Conservation (phyloP, 1,140 invertebrate genomes). For the Eciton burchellii region DNA sequence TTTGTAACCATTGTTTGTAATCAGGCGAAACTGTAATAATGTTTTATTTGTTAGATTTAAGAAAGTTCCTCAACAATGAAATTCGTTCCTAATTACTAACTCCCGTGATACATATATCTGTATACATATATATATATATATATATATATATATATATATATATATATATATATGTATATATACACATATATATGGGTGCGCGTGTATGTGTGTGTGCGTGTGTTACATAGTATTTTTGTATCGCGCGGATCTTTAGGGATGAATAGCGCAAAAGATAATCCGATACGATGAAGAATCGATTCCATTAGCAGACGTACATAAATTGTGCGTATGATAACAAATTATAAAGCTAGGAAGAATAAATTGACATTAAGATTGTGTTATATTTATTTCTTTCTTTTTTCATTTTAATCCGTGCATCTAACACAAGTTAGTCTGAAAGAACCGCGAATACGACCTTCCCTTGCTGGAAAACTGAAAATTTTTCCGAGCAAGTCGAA, state of each 20-base stretch:
- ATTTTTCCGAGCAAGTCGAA: no score
- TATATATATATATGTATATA: no score
- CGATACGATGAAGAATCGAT: neutral
- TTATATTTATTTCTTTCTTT: neutral
- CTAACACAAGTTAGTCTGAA: neutral
- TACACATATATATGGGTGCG: no score
- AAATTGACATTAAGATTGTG: neutral
- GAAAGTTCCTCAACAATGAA: slow-evolving; percentile 66
- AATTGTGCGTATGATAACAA: slow-evolving; percentile 4
- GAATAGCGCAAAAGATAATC: slow-evolving; percentile 12
- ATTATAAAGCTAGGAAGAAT: neutral
- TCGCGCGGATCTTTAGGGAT: neutral
- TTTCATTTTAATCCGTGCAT: no score
- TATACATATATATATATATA: slow-evolving; percentile 15
- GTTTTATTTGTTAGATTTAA: slow-evolving; percentile 37
- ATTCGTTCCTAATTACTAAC: slow-evolving; percentile 65
- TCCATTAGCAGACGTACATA: neutral
- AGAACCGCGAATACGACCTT: no score
- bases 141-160: no score
- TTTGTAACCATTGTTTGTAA: neutral
- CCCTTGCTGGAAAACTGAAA: no score
- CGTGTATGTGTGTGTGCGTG: no score
- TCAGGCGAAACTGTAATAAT: neutral
- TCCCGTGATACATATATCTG: neutral
- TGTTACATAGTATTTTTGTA: slow-evolving; percentile 48